Evolutionary conservation across 1,140 invertebrate species (phyloP), one percentile per base, ranked within the genome.

Genomic region (Steinernema feltiae): DNA sequence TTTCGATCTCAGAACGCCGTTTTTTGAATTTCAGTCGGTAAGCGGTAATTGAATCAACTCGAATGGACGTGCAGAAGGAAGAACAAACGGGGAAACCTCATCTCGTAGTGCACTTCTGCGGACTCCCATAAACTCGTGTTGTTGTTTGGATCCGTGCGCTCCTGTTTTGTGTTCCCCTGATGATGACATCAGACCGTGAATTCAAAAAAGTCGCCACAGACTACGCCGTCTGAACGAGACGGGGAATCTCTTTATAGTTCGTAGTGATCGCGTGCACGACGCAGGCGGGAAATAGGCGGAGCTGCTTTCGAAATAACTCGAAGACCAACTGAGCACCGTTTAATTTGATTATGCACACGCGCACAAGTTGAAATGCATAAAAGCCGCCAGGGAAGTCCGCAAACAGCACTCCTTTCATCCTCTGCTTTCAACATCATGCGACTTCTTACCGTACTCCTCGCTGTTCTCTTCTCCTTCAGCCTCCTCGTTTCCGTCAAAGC

Each of bases 311-410:
- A 7, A 63, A 63, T 7, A 63, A 63, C 53, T 63, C 53, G 24
- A 27, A 63, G 53, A 63, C 53, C 24, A 63, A 63, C 7, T 63
- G 53, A 63, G 53, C 53, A 63, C 53, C 7, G 53, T 63, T 63
- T 63, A 63, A 63, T 63, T 63, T 21, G 53, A 63, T 63, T 63
- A 63, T 17, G 53, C 53, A 21, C 53, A 63, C 53, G 53, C 53
- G 53, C 53, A 27, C 53, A 46, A 46, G 41, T 27, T 7, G 24
- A 63, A 63, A 27, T 17, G 53, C 53, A 63, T 63, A 63, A 63
- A 63, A 63, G 53, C 53, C 24, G 53, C 35, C 7, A 41, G 35
- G 7, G 35, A 41, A 18, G 7, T 18, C 18, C 7, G 35, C 7
- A 7, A 63, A 7, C 53, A 15, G 24, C 53, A 27, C 7, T 15